Evolutionary conservation across 2,113 vertebrate genomes (phyloP), one percentile per base, ranked within the genome.

Genomic region (Indri indri): DNA sequence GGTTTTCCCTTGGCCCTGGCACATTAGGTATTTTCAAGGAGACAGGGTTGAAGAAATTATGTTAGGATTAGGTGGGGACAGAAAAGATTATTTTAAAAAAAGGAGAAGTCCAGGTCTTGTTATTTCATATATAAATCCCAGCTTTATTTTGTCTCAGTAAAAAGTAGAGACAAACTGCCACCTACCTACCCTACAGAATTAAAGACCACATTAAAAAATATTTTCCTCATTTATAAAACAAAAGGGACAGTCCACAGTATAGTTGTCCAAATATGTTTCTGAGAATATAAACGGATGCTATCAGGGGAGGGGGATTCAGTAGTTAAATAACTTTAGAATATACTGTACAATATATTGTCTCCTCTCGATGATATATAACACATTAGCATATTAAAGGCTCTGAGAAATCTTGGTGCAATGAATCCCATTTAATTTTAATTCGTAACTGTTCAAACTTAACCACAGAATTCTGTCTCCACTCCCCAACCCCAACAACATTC

Each of bases 61-160:
- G 4, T 61, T 86, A 66, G 22, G 47, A 79, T 20, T 25, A 27
- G 4, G 23, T 90, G 61, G 61, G 40, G 23, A 76, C 52, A 96
- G 37, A 85, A 94, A 89, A 57, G 57, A 79, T 34, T 77, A 18
- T 76, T 92, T 73, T 17, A 23, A n/a, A 50, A 80, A 89, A 68
- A 91, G 76, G 61, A 42, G 3, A 96, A 42, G 12, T 86, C 34
- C 13, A 88, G 17, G 13, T 70, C 52, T 6, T 82, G 34, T 61
- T 11, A 92, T 74, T 80, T 91, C 68, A 91, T 81, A 52, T 42
- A 81, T 90, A 96, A 96, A 59, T 83, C 57, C n/a, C 30, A 89
- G 42, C 37, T 91, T 91, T 47, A 93, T 81, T 88, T 81, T 57
- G 18, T 82, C 42, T 94, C 47, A 95, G 52, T 40, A 57, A 30